Evolutionary conservation across 23 tunicate species (phyloP), one percentile per base, ranked within the genome.

Genomic region (Diplosoma virens): DNA sequence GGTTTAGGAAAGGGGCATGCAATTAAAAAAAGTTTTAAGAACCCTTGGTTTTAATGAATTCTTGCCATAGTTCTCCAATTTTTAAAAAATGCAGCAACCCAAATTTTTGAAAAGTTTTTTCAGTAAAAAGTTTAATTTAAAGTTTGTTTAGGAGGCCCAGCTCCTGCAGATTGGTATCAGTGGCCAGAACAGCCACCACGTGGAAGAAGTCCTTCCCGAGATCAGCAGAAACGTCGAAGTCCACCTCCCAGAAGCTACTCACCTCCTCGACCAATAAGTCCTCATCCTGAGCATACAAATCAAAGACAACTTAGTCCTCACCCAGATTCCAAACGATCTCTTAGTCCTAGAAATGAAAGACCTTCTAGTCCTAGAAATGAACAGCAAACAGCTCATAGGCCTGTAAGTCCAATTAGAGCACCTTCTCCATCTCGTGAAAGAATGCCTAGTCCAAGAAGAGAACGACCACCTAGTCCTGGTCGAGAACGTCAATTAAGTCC

Each of bases 401-500:
- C 75, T 3, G 5, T 18, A 25, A 72, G 78, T 72, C 78, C 78
- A 72, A 25, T n/a, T 3, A 11, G 35, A 5, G n/a, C 34, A 7
- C 69, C 34, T 2, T 29, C 50, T 7, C 50, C 50, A 41, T 41
- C 34, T 5, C 21, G 75, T 25, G 75, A 68, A 9, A 53, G 54
- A 4, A 36, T 28, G 6, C 27, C 54, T 3, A 33, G 53, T 33
- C 75, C 75, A 11, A 11, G 53, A 2, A 35, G 75, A 68, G 75
- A 68, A 11, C 24, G 53, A 9, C 22, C 53, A 3, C 34, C 34
- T 5, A 47, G 61, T 24, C 78, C 60, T 4, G 28, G 26, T 34
- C 25, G 61, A 72, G 60, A 48, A 3, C 24, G 78, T 22, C 78
- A 60, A 11, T 61, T 3, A 27, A 75, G 80, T 36, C 79, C 79